Evolutionary conservation across 1,140 invertebrate genomes (phyloP).

Genomic region (Tetramorium alpestre): DNA sequence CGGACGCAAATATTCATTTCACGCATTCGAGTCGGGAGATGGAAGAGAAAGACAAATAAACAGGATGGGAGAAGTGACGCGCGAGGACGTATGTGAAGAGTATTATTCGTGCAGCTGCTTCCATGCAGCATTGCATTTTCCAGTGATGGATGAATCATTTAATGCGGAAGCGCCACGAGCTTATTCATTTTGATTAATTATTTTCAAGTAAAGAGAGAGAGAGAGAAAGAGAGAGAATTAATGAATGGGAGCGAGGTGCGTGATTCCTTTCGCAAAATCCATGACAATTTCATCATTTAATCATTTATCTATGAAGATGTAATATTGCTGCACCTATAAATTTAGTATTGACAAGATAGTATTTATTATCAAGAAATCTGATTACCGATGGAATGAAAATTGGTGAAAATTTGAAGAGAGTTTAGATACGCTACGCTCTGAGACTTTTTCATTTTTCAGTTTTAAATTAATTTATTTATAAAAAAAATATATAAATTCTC

Average conservation of each 20-base stretch:
- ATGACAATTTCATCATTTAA: too few species aligned
- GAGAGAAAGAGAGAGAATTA: conserved; percentile 9
- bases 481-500: neutral
- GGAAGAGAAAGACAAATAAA: conserved; percentile 40
- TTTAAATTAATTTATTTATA: neutral
- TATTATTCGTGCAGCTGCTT: conserved; percentile 27
- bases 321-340: neutral
- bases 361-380: neutral
- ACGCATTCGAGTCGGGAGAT: conserved; percentile 2
- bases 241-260: neutral
- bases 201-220: neutral
- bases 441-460: neutral
- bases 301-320: neutral
- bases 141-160: conserved; percentile 42
- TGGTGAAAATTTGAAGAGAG: neutral
- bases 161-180: neutral
- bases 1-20: conserved; percentile 29
- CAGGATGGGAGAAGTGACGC: conserved; percentile 19
- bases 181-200: conserved; percentile 39
- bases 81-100: conserved; percentile 19
- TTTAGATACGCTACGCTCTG: neutral
- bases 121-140: neutral
- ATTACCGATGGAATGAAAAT: neutral
- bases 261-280: neutral
- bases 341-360: neutral